Conservation (phyloP, 2,888 invertebrate genomes). For the Orthonychiurus folsomi region DNA sequence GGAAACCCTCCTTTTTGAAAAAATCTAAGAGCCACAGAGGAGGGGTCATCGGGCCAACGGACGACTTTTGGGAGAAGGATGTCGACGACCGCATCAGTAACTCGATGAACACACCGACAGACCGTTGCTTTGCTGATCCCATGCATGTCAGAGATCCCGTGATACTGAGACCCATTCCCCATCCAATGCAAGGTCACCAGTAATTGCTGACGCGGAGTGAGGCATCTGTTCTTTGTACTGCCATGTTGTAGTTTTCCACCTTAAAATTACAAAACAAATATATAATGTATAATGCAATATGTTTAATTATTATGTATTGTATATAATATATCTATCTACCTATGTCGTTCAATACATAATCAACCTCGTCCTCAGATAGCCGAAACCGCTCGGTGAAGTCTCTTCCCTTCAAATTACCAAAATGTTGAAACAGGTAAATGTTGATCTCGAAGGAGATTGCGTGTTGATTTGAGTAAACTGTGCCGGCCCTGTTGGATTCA, state of each 20-base stretch:
- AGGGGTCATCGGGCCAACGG: constrained; percentile 17
- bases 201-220: constrained; percentile 16
- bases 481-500: too few relatives aligned
- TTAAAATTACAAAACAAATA: neutral
- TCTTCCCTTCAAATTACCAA: neutral
- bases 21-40: constrained; percentile 12
- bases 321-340: too few relatives aligned
- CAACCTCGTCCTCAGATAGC: neutral
- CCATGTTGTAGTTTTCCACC: constrained; percentile 4
- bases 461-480: neutral
- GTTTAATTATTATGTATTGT: too few relatives aligned
- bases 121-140: constrained; percentile 25
- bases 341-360: neutral
- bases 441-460: too few relatives aligned
- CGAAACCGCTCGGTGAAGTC: neutral
- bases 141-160: constrained; percentile 18
- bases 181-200: constrained; percentile 15
- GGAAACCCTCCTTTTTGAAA: constrained; percentile 24
- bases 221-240: constrained; percentile 5
- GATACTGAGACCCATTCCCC: constrained; percentile 17
- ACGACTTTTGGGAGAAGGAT: constrained; percentile 15
- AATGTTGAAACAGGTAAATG: constrained; percentile 5
- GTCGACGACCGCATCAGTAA: constrained; percentile 16
- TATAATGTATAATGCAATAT: too few relatives aligned
- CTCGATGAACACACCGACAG: constrained; percentile 11